Evolutionary conservation across 2,113 vertebrate species (phyloP), one percentile per base, ranked within the genome.

Genomic region (Pachypanchax playfairii): DNA sequence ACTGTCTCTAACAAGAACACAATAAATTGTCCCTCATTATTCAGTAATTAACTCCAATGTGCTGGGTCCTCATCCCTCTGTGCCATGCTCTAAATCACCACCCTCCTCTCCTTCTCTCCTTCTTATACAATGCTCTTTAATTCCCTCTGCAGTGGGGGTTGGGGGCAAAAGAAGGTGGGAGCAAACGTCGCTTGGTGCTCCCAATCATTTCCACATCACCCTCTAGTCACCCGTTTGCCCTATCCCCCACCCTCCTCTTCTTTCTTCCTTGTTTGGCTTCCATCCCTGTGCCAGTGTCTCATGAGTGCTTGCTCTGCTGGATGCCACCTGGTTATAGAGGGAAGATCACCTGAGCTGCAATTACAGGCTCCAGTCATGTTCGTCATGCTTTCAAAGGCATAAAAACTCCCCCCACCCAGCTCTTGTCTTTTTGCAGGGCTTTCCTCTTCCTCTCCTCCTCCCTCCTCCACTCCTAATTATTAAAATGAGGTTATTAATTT

Each of bases 21-120:
- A 92, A 93, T 92, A 92, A 93, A 93, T 93, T 91, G 92, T 91
- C 90, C 87, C 91, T 93, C 91, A 92, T 93, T 93, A 93, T 90
- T 90, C 90, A 92, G 92, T 92, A 92, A 93, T 93, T 93, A 93
- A 92, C 91, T 93, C 90, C 85, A 82, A 89, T 80, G 80, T 68
- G 68, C 86, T 63, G 68, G 79, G 82, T 87, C 88, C 84, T 85
- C 85, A 86, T 78, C 73, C 85, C 85, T 84, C 82, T 78, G 85
- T 65, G 65, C 80, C 75, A 68, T 64, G 72, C 85, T 90, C 83
- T 90, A 91, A 89, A 91, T 92, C 91, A 89, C 87, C 83, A 76
- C 63, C 86, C 83, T 77, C 79, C 86, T 77, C 87, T 82, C 57
- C 76, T 71, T 73, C 70, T 77, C 84, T 80, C 83, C 80, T 84